Conservation (phyloP, 2,113 vertebrate genomes). For the Aleadryas rufinucha region DNA sequence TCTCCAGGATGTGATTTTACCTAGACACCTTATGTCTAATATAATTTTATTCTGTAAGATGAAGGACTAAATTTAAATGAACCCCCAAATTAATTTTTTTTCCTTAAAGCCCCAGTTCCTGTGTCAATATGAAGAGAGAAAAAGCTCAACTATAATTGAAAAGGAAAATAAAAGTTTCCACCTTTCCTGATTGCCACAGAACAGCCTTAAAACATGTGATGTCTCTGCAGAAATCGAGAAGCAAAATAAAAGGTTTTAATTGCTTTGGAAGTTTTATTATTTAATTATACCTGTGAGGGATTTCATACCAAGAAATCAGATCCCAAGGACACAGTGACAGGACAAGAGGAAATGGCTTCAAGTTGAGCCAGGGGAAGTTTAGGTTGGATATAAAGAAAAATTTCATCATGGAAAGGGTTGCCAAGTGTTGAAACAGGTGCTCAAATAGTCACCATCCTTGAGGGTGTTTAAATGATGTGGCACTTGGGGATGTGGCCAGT, state of each 20-base stretch:
- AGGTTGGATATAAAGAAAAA: background rate
- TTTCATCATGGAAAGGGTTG: background rate
- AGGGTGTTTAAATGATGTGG: background rate
- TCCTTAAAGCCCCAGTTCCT: background rate
- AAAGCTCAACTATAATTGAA: background rate
- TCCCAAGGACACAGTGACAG: background rate
- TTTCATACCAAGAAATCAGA: background rate
- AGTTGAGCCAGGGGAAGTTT: background rate
- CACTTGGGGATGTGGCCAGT: background rate
- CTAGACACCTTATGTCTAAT: background rate
- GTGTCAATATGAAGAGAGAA: background rate
- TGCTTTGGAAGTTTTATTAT: background rate
- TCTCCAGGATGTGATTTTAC: background rate
- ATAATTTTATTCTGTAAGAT: background rate
- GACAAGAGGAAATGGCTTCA: background rate
- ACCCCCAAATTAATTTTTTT: background rate
- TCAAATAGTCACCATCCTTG: background rate
- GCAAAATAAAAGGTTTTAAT: background rate
- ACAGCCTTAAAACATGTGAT: rapidly evolving
- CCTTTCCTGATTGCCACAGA: background rate
- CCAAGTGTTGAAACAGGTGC: background rate
- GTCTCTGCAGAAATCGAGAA: background rate
- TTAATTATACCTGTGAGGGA: background rate
- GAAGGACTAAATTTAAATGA: background rate
- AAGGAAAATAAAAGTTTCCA: background rate